Conservation (phyloP, 1,140 invertebrate genomes). For the Cydia pomonella region DNA sequence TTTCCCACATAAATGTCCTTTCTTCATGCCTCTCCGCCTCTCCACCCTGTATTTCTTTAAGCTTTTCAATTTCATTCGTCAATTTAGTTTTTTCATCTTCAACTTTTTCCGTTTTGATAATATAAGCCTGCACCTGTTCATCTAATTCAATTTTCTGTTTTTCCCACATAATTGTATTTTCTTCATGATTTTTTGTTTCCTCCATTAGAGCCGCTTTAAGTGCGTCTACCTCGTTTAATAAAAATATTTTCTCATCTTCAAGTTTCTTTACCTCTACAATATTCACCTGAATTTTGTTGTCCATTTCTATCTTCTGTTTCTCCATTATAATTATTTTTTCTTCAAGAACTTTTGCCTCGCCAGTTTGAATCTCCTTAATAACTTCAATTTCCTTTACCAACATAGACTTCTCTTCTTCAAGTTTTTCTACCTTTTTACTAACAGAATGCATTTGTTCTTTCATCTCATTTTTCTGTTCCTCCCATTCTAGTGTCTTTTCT, state of each 20-base stretch:
- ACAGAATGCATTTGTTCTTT: constrained; percentile 38
- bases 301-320: constrained; percentile 52
- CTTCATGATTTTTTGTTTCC: no score
- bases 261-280: no score
- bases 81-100: constrained; percentile 42
- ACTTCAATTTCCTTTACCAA: no score
- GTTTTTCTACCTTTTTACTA: constrained; percentile 36
- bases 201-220: no score
- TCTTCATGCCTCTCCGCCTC: no score
- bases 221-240: no score
- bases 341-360: no score
- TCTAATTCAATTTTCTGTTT: constrained; percentile 35
- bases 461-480: constrained; percentile 42
- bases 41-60: constrained; percentile 33
- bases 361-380: constrained; percentile 35
- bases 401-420: constrained; percentile 46
- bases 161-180: background rate
- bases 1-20: no score
- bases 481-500: constrained; percentile 72
- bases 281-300: constrained; percentile 41
- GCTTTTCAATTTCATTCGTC: constrained; percentile 43
- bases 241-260: no score
- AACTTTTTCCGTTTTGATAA: constrained; percentile 21
- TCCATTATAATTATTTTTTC: constrained; percentile 35
- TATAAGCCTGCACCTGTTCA: constrained; percentile 44